Percentiles rank a stretch among this genome's conserved stretches.
Evolutionary conservation across 2,797 vertebrate genomes (phyloP).

Genomic region (Varecia variegata): DNA sequence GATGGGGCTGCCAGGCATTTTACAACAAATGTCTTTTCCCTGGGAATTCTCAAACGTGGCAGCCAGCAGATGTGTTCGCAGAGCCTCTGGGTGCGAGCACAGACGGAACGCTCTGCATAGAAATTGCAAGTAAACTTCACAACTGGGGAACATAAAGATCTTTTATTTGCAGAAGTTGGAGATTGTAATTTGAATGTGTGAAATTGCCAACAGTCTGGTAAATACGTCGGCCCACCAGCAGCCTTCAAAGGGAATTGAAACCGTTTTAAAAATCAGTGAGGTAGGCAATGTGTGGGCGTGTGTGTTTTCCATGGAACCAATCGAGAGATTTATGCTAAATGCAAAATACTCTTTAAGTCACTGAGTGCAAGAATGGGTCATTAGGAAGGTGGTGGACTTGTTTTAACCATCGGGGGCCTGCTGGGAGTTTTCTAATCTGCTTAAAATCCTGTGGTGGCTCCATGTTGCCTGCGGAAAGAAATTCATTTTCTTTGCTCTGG

Average conservation of each 20-base stretch:
- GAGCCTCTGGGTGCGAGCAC: background rate
- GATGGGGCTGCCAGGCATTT: background rate
- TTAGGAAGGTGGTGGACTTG: background rate
- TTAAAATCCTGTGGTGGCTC: background rate
- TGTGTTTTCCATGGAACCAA: constrained; percentile 9
- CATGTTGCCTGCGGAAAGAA: background rate
- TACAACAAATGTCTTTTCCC: background rate
- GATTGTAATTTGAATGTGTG: constrained; percentile 54
- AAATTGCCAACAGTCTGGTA: constrained; percentile 58
- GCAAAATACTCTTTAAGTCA: background rate
- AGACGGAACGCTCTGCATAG: constrained; percentile 17
- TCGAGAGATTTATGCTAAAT: constrained; percentile 16
- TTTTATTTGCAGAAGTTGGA: constrained; percentile 61
- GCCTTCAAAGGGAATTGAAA: constrained; percentile 58
- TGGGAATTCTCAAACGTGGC: constrained; percentile 18
- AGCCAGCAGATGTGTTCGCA: constrained; percentile 11
- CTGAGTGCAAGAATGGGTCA: background rate
- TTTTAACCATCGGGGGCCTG: background rate
- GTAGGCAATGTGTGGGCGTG: background rate
- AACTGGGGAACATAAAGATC: constrained; percentile 69
- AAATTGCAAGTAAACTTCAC: constrained; percentile 59
- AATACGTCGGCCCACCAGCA: constrained; percentile 14
- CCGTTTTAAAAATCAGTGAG: constrained; percentile 49
- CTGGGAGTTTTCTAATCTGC: background rate
- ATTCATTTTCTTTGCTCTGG: background rate